Evolutionary conservation across 1,140 invertebrate species (phyloP), one percentile per base, ranked within the genome.

Genomic region (Brachionus calyciflorus): DNA sequence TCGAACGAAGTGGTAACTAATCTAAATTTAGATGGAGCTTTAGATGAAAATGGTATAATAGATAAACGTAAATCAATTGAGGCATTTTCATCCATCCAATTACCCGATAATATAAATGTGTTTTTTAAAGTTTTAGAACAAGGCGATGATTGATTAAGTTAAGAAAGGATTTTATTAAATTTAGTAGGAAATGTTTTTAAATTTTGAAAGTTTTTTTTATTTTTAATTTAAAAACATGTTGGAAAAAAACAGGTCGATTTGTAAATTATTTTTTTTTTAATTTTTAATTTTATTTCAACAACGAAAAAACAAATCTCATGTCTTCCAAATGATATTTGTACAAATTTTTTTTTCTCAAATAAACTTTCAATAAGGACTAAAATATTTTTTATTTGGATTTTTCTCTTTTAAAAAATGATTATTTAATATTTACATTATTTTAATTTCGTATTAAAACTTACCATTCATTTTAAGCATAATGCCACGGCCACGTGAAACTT

Each of bases 271-370:
- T 51, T 51, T n/a, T 51, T 51, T 51, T 51, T 51, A 51, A 51
- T 7, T 17, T n/a, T 10, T 21, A 51, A 30, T 10, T 30, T 55
- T 55, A 28, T 55, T 28, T 55, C 33, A 28, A 28, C 12, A 55
- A 55, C 33, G 48, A 24, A n/a, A 12, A 21, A 65, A 41, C 37
- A 65, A 65, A 65, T 65, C 60, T 41, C 19, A 9, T 44, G 60
- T 65, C 60, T 65, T 65, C 60, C 60, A 65, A 65, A 41, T 65
- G 37, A 44, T 44, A 17, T 65, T 46, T 65, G 60, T 65, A 65
- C 33, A 65, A 33, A 37, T 63, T 37, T 37, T 63, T 63, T 63
- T 63, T 21, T 19, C 10, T 4, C 19, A n/a, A 55, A 26, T 26
- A 26, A 26, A 26, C n/a, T 17, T 37, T 55, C 28, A 63, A 63